These are phyloP conservation scores for Heliangelus exortis DNA, from an alignment of 2,797 vertebrate species.

Conservation along the genomic window DNA sequence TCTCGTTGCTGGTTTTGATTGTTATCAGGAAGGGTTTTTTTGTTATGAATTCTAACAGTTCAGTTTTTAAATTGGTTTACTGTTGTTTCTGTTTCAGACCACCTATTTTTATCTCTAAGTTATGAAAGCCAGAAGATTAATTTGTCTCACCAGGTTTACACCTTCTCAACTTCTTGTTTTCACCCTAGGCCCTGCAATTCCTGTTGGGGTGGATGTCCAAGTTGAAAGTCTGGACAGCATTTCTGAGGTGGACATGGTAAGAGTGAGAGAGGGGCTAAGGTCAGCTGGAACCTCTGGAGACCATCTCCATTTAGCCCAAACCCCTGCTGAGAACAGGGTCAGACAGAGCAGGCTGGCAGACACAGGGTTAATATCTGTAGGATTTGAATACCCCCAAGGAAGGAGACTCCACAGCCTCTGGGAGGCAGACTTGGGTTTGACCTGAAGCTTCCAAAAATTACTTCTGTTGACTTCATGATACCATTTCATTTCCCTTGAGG, in stretches of 20 bases:
- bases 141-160: neutral
- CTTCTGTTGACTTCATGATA: neutral
- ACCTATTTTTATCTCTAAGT: neutral
- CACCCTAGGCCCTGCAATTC: conserved; percentile 90
- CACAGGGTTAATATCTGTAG: neutral
- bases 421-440: neutral
- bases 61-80: neutral
- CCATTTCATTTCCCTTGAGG: neutral
- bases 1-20: neutral
- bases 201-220: conserved; percentile 96
- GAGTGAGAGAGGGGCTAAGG: neutral
- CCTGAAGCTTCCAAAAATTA: neutral
- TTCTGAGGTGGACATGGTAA: conserved; percentile 97
- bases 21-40: neutral
- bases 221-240: conserved; percentile 98
- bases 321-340: neutral
- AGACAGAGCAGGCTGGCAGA: neutral
- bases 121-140: neutral
- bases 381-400: neutral
- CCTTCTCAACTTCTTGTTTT: neutral
- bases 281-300: neutral
- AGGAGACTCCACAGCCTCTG: neutral
- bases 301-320: neutral
- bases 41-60: neutral
- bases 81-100: neutral